Evolutionary conservation across 2,797 vertebrate species (phyloP).

Genomic region (Syngnathus rostellatus): DNA sequence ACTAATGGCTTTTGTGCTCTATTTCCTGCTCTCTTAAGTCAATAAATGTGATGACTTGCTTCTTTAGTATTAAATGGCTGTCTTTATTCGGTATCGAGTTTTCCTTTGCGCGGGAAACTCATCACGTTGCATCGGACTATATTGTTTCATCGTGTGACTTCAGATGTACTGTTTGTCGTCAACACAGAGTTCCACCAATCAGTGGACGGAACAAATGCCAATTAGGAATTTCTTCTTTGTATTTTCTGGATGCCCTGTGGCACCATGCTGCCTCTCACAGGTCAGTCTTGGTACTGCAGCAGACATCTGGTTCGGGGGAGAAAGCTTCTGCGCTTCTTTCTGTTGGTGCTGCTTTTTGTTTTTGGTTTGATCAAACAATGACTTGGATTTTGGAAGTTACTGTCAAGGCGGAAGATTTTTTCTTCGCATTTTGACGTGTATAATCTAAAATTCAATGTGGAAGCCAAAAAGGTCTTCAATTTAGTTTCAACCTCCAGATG

Average conservation of each 20-base stretch:
- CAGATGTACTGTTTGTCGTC: too few species aligned
- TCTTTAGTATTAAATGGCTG: constrained; percentile 27
- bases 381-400: too few species aligned
- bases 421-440: background rate
- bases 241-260: too few species aligned
- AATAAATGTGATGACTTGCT: constrained; percentile 27
- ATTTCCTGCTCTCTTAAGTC: constrained; percentile 30
- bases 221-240: too few species aligned
- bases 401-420: background rate
- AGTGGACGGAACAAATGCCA: too few species aligned
- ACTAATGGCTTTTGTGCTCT: constrained; percentile 50
- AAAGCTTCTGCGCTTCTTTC: too few species aligned
- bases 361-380: too few species aligned
- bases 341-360: too few species aligned
- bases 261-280: too few species aligned
- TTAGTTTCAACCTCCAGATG: background rate
- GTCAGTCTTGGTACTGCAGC: too few species aligned
- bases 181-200: too few species aligned
- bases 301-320: too few species aligned
- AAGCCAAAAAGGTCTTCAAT: background rate
- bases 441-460: background rate
- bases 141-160: background rate
- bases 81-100: constrained; percentile 30
- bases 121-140: constrained; percentile 10
- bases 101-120: constrained; percentile 11